Base-by-base conservation (phyloP, 1,140 invertebrate species). In the Myzus persicae region DNA sequence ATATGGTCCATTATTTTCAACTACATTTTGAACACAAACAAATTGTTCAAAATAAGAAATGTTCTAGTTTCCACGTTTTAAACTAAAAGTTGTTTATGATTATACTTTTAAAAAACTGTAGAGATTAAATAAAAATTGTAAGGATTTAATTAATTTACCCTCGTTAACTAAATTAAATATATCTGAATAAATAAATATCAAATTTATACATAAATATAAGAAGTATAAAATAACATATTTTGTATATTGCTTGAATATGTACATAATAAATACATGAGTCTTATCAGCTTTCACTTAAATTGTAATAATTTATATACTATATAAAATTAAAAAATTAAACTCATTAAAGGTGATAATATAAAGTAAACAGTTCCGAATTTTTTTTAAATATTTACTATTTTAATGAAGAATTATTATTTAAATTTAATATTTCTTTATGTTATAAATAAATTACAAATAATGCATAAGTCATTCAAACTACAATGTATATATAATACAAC, bases 301-400 rank as follows among this genome's bases (percentile, higher is more conserved):
- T 24, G 46, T 59, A 24, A 59, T 90, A 31, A 90, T 22, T 90
- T 90, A 18, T 90, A 31, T 42, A 40, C 26, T 6, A 90, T 90
- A 59, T 6, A 90, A 36, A 24, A 59, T 90, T 54, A 40, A 90
- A 88, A 22, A 36, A 48, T 31, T 36, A 31, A 31, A 90, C 54
- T 54, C 26, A 40, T 90, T 90, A 90, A 59, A 40, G 26, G 51
- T 90, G 89, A 90, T 90, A 90, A 40, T 90, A 59, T 90, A 90
- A 67, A 67, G 51, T 59, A 59, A 90, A 90, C 51, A 48, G n/a
- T 90, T 5, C 51, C 89, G 89, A 90, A 90, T 90, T 90, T 59
- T 40, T 90, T 59, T 90, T 14, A 67, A 84, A 38, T 24, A 89
- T 54, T 89, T 89, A 89, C 46, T n/a, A 46, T 90, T 90, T 18